Evolutionary conservation across 1,140 invertebrate species (phyloP).

Genomic region (Probaryconus sp.): DNA sequence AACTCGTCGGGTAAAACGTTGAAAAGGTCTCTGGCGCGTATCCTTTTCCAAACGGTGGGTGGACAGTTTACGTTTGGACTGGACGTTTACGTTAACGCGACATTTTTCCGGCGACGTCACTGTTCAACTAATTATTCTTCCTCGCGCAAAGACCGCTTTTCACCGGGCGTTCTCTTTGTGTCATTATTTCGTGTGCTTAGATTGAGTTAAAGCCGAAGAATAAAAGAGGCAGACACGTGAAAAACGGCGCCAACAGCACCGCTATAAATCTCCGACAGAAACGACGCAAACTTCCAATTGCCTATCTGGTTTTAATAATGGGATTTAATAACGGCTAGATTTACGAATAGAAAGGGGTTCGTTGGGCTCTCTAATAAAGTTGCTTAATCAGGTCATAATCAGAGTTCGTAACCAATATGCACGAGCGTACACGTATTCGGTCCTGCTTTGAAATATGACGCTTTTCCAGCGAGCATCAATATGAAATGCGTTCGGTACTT

Average conservation of each 20-base stretch:
- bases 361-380: constrained; percentile 6
- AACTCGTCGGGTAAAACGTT: constrained; percentile 3
- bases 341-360: constrained; percentile 3
- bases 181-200: constrained; percentile 35
- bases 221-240: constrained; percentile 5
- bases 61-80: constrained; percentile 36
- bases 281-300: constrained; percentile 16
- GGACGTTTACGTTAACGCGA: constrained; percentile 35
- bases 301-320: constrained; percentile 29
- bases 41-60: constrained; percentile 20
- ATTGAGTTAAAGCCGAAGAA: constrained; percentile 14
- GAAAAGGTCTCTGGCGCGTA: constrained; percentile 2
- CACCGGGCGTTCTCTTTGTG: constrained; percentile 9
- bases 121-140: constrained; percentile 31
- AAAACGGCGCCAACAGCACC: constrained; percentile 1
- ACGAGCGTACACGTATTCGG: constrained; percentile 6
- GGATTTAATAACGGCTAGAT: constrained; percentile 23
- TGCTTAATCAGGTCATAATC: constrained; percentile 19
- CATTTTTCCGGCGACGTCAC: constrained; percentile 23
- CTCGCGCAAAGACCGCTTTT: constrained; percentile 1
- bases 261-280: constrained; percentile 17
- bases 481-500: constrained; percentile 6
- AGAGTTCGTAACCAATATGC: constrained; percentile 4
- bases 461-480: constrained; percentile 1
- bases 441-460: constrained; percentile 4